Evolutionary conservation across 1,140 invertebrate genomes (phyloP), one percentile per base, ranked within the genome.

Genomic region (Drosophila bipectinata): DNA sequence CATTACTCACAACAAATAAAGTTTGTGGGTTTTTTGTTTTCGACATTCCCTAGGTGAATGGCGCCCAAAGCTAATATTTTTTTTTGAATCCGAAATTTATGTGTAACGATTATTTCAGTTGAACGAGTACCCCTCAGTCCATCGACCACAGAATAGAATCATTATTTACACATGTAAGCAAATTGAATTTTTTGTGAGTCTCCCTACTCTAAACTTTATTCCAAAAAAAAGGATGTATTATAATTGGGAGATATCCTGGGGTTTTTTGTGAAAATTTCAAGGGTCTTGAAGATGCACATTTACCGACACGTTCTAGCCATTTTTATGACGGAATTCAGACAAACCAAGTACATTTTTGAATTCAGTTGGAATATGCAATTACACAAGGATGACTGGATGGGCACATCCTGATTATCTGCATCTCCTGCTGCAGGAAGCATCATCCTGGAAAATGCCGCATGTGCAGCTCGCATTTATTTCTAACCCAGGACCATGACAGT

Each of bases 61-160:
- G 59, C 63, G 64, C 26, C 47, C 34, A 52, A 52, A 66, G 60
- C 60, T 44, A 67, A 67, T 67, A 67, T 67, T 64, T 67, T 67
- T 64, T 64, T 32, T n/a, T 41, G 47, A 2, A 1, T 37, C 34
- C 37, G 3, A 77, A 87, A 85, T 85, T 87, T 85, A 85, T 85
- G 82, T 67, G 68, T 78, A 78, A 73, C 81, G 79, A 85, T 85
- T 85, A 85, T 81, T 85, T 87, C 61, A 60, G 67, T 54, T 80
- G 72, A 81, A 76, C 64, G 73, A 71, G 77, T 64, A 72, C 55
- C 48, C 5, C 26, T 24, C 47, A 30, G 28, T 7, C 48, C 8
- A 49, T 1, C n/a, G 55, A 52, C 39, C 41, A 30, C 56, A 62
- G 28, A 64, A 8, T 64, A 56, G 71, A 58, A 76, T 75, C 79